Base-by-base conservation (phyloP, 2,888 invertebrate genomes). In the Eulithis prunata region DNA sequence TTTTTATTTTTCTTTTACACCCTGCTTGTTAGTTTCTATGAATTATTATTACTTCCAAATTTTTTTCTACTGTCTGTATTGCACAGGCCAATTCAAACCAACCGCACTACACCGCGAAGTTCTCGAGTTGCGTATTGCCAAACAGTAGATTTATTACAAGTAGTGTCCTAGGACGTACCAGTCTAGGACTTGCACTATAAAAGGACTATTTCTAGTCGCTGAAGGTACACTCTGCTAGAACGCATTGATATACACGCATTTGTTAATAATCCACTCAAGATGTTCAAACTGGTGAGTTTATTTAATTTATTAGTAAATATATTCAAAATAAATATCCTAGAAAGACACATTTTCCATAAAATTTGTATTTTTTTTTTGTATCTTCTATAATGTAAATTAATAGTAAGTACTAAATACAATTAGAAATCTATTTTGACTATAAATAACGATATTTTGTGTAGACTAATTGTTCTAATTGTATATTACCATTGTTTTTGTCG, bases 131-230 rank as follows among this genome's bases (percentile, higher is more conserved):
- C 86, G 75, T 75, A 82, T 90, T 90, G 79, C 83, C 83, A 86
- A 89, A 90, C 82, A 63, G 66, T 70, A 79, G 87, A 89, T 88
- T 87, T 87, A 87, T 89, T 88, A 83, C 87, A 76, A 78, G 72
- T 80, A 77, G 77, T 81, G 84, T 81, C 87, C 83, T 86, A 85
- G 83, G 80, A 78, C 80, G 77, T 79, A 80, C 77, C 55, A 21
- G 53, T 49, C 36, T 14, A 47, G 45, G 14, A 70, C 78, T 75
- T 76, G 74, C 66, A 73, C 86, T 91, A 91, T 91, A 91, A 82
- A 91, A 91, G 90, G 90, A 79, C 87, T 77, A 76, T 72, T 70
- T 76, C 82, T 83, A 84, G 76, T 71, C 73, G 69, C 78, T 75
- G 78, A 71, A 73, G 76, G 78, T 81, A 84, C 85, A 87, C 77